Evolutionary conservation across 2,113 vertebrate genomes (phyloP).

Genomic region (Grammomys surdaster): DNA sequence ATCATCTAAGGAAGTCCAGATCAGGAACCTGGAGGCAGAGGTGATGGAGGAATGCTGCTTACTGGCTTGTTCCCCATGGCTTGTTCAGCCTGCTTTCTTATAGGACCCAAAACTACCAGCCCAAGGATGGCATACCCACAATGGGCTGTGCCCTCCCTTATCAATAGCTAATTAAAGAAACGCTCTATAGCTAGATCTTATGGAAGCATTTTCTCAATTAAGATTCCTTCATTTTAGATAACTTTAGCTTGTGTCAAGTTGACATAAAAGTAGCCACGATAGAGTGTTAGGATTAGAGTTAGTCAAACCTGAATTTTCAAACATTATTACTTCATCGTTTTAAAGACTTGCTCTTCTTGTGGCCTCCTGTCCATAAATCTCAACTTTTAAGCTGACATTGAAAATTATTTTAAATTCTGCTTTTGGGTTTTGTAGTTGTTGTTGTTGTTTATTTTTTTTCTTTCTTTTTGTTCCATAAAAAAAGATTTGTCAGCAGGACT

Average conservation of each 20-base stretch:
- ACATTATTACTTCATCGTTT: constrained; percentile 31
- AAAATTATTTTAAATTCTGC: background rate
- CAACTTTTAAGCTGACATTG: constrained; percentile 43
- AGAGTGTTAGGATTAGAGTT: background rate
- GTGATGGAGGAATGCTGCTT: background rate
- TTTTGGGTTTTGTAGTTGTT: background rate
- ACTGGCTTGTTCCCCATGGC: background rate
- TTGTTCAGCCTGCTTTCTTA: background rate
- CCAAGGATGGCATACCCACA: background rate
- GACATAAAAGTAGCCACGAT: background rate
- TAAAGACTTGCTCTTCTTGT: constrained; percentile 12
- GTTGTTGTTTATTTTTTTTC: background rate
- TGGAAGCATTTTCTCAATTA: background rate
- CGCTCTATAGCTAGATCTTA: background rate
- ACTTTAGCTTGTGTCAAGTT: background rate
- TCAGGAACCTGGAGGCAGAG: background rate
- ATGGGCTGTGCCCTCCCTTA: background rate
- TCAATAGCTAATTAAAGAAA: background rate
- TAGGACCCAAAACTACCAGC: too few species aligned
- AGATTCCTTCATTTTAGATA: background rate
- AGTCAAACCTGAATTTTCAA: constrained; percentile 54
- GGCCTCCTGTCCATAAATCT: background rate
- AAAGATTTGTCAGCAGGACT: constrained; percentile 31
- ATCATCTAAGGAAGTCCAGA: background rate
- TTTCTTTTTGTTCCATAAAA: background rate